Evolutionary conservation across 1,140 invertebrate genomes (phyloP), one percentile per base, ranked within the genome.

Genomic region (Nebria ingens): DNA sequence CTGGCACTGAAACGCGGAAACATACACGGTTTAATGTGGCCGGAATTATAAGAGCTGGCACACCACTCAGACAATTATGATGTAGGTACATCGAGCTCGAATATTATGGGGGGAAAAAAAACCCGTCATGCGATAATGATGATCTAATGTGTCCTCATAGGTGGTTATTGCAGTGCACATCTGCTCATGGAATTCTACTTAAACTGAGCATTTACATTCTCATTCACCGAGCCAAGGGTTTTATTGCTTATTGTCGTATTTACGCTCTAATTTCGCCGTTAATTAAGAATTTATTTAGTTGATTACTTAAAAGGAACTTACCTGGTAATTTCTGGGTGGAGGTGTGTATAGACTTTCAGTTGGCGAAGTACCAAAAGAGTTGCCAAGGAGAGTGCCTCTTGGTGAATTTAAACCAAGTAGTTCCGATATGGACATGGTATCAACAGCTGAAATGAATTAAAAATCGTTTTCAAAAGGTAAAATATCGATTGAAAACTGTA

Each of bases 351-450:
- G 52, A 51, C 58, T 61, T 22, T 57, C 23, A 45, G 57, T 52
- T 22, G 60, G 54, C 45, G 58, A 55, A 52, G 61, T 58, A 21
- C 61, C 59, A 34, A 66, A 66, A 51, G 65, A 62, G 54, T 61
- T 67, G 20, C 65, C 70, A 64, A 79, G 65, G 42, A 77, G 59
- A 1, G 68, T 67, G 50, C 74, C 76, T 51, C 75, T 69, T 15
- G 76, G 72, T 38, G 76, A 68, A 62, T 74, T 74, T 34, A 79
- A 62, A 25, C 76, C 76, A 42, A 79, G 71, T 55, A 78, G 63
- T 62, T 79, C 77, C 42, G 73, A 68, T 58, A 79, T 74, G 6
- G 74, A 74, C 63, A 75, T 76, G 21, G 64, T 68, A 25, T 67
- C 67, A 58, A 61, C 65, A 62, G 64, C 62, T 59, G 34, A 54